Percentiles rank a stretch among this genome's conserved stretches.
phyloP scores from a whole-genome alignment of 2,888 invertebrate genomes.

The Drosophila helvetica region DNA sequence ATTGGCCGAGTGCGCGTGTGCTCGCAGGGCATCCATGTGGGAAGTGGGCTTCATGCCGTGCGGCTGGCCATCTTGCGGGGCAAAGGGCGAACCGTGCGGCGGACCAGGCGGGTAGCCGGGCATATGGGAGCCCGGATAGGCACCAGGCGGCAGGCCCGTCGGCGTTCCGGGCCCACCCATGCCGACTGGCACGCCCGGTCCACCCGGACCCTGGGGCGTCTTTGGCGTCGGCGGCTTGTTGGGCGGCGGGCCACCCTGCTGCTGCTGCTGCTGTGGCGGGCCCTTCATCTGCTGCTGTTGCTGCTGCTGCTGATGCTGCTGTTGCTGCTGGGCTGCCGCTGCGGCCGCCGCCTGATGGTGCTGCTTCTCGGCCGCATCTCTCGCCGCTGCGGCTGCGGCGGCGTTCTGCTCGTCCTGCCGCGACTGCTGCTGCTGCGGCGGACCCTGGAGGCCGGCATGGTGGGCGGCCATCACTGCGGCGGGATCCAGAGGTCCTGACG shows the following conservation, averaged over 20 bases:
- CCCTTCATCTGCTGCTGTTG: slow-evolving; percentile 80
- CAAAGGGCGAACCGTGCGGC: slow-evolving; percentile 86
- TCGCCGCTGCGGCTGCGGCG: slow-evolving; percentile 76
- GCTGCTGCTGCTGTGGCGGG: slow-evolving; percentile 70
- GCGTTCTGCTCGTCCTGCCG: slow-evolving; percentile 85
- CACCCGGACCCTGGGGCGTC: slow-evolving; percentile 82
- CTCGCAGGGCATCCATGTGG: slow-evolving; percentile 90
- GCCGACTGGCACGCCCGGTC: slow-evolving; percentile 62
- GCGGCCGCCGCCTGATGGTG: slow-evolving; percentile 74
- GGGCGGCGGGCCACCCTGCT: slow-evolving; percentile 69
- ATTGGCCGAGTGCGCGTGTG: slow-evolving; percentile 89
- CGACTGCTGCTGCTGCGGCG: slow-evolving; percentile 81
- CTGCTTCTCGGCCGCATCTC: slow-evolving; percentile 64
- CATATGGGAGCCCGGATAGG: slow-evolving; percentile 81
- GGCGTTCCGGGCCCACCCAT: slow-evolving; percentile 77
- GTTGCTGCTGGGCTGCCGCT: slow-evolving; percentile 75
- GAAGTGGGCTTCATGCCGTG: slow-evolving; percentile 86
- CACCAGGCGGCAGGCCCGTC: slow-evolving; percentile 81
- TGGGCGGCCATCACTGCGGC: slow-evolving; percentile 82
- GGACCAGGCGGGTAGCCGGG: slow-evolving; percentile 81
- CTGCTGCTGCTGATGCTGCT: slow-evolving; percentile 66
- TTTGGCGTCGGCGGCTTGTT: slow-evolving; percentile 84
- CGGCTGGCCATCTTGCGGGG: slow-evolving; percentile 87
- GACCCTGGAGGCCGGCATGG: slow-evolving; percentile 84
- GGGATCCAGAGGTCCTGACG: slow-evolving; percentile 82